Evolutionary conservation across 2,797 vertebrate species (phyloP).

Genomic region (Melanotaenia boesemani): DNA sequence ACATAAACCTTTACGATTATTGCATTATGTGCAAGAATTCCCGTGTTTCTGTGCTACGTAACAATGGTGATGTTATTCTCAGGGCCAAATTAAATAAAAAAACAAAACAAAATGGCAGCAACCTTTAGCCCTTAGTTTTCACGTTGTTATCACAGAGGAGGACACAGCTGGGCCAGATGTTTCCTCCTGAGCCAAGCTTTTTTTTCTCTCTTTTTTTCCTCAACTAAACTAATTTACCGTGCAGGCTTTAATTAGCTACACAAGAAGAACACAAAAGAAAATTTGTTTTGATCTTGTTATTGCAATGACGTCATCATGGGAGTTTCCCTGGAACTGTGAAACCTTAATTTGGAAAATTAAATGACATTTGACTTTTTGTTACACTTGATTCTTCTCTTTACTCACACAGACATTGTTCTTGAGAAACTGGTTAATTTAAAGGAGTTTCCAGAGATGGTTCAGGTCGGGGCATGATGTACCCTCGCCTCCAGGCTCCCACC

Average conservation of each 20-base stretch:
- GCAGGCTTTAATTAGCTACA: neutral
- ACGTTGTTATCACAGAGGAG: conserved; percentile 4
- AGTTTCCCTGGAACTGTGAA: neutral
- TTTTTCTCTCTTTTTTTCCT: neutral
- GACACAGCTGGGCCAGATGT: conserved; percentile 17
- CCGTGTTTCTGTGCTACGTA: conserved; percentile 5
- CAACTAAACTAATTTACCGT: neutral
- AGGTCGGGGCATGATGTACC: conserved; percentile 47
- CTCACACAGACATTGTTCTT: conserved; percentile 22
- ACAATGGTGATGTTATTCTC: conserved; percentile 9
- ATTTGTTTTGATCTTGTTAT: conserved; percentile 11
- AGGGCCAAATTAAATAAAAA: neutral
- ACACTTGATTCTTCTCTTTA: conserved; percentile 2
- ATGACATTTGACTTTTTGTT: neutral
- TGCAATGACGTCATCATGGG: neutral
- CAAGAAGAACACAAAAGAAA: neutral
- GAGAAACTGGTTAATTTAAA: conserved; percentile 32
- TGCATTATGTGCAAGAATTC: neutral
- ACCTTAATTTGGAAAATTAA: neutral
- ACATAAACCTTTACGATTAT: neutral
- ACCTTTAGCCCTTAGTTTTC: neutral
- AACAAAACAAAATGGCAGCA: neutral
- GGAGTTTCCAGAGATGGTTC: conserved; percentile 35
- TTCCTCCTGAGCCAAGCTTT: neutral
- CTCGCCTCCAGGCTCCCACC: conserved; percentile 47